Percentiles rank a stretch among this genome's conserved stretches.
Conservation (phyloP, 2,113 vertebrate species). For the Corydoras maculifer region DNA sequence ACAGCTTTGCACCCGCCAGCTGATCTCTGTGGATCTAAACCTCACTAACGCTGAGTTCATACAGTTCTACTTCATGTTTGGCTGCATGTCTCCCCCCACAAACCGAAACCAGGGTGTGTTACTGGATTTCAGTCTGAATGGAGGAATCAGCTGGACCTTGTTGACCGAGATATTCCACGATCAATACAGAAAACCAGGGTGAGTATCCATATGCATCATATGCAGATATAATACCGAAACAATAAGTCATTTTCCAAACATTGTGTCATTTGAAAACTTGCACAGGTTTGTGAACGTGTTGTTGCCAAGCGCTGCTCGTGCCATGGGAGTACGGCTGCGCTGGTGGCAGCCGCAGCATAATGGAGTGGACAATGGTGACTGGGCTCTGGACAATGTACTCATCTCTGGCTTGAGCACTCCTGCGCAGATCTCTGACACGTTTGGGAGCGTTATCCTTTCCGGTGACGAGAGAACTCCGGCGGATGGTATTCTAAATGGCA, state of each 20-base stretch:
- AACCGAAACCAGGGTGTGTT: conserved; percentile 94
- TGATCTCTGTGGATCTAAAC: conserved; percentile 93
- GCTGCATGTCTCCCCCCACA: conserved; percentile 88
- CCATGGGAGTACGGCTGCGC: conserved; percentile 83
- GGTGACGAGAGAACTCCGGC: conserved; percentile 85
- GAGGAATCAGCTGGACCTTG: conserved; percentile 89
- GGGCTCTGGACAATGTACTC: conserved; percentile 93
- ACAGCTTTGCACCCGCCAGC: conserved; percentile 86
- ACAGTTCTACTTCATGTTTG: conserved; percentile 99
- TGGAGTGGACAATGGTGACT: conserved; percentile 86
- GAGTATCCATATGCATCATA: conserved; percentile 16
- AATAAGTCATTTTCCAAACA: background rate
- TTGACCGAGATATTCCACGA: conserved; percentile 96
- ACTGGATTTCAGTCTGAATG: conserved; percentile 91
- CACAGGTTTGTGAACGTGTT: conserved; percentile 92
- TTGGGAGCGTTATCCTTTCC: conserved; percentile 81
- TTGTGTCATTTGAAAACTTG: background rate
- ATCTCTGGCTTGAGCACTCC: conserved; percentile 87
- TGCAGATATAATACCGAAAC: background rate
- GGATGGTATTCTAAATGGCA: conserved; percentile 70
- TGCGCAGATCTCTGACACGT: conserved; percentile 89
- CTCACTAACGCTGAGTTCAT: conserved; percentile 93
- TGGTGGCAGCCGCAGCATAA: conserved; percentile 98
- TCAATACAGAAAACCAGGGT: conserved; percentile 96
- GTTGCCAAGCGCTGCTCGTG: conserved; percentile 82